Conservation (phyloP, 1,140 invertebrate species). For the Drosophila setifemur region DNA sequence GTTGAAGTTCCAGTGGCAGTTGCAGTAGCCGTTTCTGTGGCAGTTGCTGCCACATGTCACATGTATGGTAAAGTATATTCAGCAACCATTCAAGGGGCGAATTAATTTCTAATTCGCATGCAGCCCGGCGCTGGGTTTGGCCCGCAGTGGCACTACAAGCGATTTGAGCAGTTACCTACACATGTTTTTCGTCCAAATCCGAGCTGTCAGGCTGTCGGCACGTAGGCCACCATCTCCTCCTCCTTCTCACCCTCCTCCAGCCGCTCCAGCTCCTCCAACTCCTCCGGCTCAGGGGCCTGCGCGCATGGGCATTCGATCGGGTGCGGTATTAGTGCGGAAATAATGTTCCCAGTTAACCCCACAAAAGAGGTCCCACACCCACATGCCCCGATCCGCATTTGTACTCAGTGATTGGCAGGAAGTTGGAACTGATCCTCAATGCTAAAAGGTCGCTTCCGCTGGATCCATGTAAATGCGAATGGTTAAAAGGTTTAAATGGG, state of each 20-base stretch:
- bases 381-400: constrained; percentile 13
- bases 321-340: constrained; percentile 25
- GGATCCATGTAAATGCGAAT: no score
- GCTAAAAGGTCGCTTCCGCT: not conserved
- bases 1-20: constrained; percentile 37
- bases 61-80: constrained; percentile 10
- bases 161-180: constrained; percentile 77
- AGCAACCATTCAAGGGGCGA: constrained; percentile 59
- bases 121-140: constrained; percentile 53
- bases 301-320: constrained; percentile 39
- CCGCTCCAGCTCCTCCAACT: constrained; percentile 5
- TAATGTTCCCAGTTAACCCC: constrained; percentile 25
- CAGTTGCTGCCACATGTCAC: constrained; percentile 36
- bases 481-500: no score
- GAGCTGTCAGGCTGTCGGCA: constrained; percentile 64
- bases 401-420: not conserved
- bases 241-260: not conserved
- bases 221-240: constrained; percentile 41
- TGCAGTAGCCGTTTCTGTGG: no score
- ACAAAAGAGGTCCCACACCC: not conserved
- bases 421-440: not conserved
- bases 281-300: constrained; percentile 1
- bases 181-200: constrained; percentile 78
- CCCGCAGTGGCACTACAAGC: constrained; percentile 45
- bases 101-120: constrained; percentile 80